These are phyloP conservation scores for Erebia epiphron DNA, from an alignment of 2,888 invertebrate species.

Conservation along the genomic window DNA sequence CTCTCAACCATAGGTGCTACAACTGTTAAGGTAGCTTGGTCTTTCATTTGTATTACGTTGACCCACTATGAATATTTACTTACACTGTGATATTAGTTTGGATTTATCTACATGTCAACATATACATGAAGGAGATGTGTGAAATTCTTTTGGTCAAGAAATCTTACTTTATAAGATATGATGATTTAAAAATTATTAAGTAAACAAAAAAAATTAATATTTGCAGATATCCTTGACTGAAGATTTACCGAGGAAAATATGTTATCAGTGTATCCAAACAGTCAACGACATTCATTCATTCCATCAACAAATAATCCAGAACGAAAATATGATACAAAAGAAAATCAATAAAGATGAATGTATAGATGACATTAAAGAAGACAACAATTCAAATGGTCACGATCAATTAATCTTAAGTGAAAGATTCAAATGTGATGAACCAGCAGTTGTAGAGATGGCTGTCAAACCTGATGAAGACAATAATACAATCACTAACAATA, in stretches of 20 bases:
- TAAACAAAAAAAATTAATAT: neutral
- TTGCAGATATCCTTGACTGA: conserved; percentile 53
- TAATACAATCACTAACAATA: neutral
- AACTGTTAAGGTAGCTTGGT: no score
- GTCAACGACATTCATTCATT: conserved; percentile 52
- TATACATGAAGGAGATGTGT: no score
- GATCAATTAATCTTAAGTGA: conserved; percentile 22
- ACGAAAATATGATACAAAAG: conserved; percentile 49
- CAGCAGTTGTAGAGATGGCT: neutral
- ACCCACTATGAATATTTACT: no score
- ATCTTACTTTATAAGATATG: no score
- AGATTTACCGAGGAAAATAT: conserved; percentile 53
- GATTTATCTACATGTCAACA: no score
- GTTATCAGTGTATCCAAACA: conserved; percentile 50
- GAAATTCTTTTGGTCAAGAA: no score
- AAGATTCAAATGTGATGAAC: neutral
- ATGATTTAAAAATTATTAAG: neutral
- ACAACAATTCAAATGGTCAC: conserved; percentile 16
- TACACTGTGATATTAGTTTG: no score
- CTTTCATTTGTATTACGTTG: no score
- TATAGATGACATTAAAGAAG: conserved; percentile 11
- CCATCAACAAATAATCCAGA: conserved; percentile 47
- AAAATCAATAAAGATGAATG: conserved; percentile 32
- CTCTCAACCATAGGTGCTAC: no score
- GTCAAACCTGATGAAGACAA: conserved; percentile 18